Percentiles rank a stretch among this genome's conserved stretches.
These are phyloP conservation scores for Acanthisitta chloris DNA, from an alignment of 2,113 vertebrate genomes.

Conservation along the genomic window DNA sequence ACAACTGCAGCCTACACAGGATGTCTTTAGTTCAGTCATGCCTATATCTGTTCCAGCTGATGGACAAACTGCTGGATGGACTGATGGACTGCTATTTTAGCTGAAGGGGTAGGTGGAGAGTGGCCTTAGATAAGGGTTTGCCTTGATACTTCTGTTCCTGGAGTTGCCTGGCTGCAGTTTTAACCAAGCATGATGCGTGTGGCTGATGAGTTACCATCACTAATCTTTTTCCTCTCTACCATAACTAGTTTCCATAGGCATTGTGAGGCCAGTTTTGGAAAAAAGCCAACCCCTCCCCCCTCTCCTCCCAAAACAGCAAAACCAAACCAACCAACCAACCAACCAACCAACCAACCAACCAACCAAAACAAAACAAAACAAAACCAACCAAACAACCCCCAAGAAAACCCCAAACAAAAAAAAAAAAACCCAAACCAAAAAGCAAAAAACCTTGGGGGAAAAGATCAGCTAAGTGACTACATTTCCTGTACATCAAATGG, in stretches of 20 bases:
- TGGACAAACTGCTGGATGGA: too few relatives aligned
- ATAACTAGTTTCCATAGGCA: background rate
- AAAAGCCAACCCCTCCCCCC: too few relatives aligned
- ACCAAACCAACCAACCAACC: too few relatives aligned
- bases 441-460: background rate
- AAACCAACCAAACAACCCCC: background rate
- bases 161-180: background rate
- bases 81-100: background rate
- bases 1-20: background rate
- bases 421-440: background rate
- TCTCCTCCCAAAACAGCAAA: too few relatives aligned
- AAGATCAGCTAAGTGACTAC: background rate
- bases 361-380: background rate
- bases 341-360: too few relatives aligned
- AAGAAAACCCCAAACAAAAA: background rate
- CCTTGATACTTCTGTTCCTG: background rate
- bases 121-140: background rate
- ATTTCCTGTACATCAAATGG: constrained; percentile 11
- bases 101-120: background rate
- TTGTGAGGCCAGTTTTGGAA: background rate
- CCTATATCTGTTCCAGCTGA: background rate
- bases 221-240: background rate
- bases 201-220: background rate
- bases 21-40: background rate
- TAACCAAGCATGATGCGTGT: background rate